These are phyloP conservation scores for Sebastes matsubarae DNA, from an alignment of 2,797 vertebrate species.

Conservation along the genomic window DNA sequence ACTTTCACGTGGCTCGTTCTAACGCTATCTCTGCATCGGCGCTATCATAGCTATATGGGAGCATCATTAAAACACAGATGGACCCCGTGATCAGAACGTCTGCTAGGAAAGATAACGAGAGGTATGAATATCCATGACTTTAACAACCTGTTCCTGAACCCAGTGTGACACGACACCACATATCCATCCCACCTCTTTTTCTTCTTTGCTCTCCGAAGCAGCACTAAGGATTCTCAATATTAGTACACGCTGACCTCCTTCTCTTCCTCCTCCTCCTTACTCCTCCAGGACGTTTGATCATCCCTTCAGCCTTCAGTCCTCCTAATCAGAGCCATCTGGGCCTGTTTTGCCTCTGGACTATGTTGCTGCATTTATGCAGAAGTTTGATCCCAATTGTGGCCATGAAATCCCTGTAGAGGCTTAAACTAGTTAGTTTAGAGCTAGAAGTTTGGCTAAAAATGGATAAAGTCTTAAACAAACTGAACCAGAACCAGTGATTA, in stretches of 20 bases:
- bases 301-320: slow-evolving; percentile 24
- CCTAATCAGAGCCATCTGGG: slow-evolving; percentile 44
- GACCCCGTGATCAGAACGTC: slow-evolving; percentile 26
- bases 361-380: neutral
- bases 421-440: neutral
- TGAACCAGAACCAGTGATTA: neutral
- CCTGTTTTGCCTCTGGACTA: slow-evolving; percentile 5
- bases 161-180: neutral
- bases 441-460: neutral
- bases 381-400: slow-evolving; percentile 4
- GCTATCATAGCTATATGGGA: neutral
- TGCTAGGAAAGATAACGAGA: slow-evolving; percentile 40
- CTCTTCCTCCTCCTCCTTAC: neutral
- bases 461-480: neutral
- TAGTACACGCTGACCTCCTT: slow-evolving; percentile 3
- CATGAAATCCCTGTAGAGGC: neutral
- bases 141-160: slow-evolving; percentile 23
- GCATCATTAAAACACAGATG: slow-evolving; percentile 29
- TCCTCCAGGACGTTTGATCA: slow-evolving; percentile 41
- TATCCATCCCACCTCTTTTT: neutral
- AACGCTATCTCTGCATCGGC: neutral
- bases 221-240: neutral
- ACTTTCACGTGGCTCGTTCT: slow-evolving; percentile 9
- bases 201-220: neutral
- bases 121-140: slow-evolving; percentile 5